phyloP scores from a whole-genome alignment of 1,140 invertebrate genomes.

The Pachypsylla venusta region DNA sequence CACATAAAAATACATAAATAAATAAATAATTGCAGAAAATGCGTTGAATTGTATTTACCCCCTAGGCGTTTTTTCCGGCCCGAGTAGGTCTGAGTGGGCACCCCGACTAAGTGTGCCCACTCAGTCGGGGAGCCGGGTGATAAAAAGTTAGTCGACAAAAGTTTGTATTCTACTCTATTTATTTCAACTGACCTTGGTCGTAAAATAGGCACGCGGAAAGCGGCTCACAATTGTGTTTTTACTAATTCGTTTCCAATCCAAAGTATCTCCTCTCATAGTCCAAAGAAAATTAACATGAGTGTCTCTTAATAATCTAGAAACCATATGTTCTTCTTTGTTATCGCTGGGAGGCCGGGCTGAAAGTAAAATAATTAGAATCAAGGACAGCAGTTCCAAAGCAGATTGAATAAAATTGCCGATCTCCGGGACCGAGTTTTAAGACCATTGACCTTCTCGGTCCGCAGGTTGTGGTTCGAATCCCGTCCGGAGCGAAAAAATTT shows the following conservation, averaged over 20 bases:
- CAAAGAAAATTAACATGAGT: conserved; percentile 23
- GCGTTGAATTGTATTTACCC: too few species aligned
- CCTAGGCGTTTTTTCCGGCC: too few species aligned
- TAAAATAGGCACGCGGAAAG: conserved; percentile 21
- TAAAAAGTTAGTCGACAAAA: too few species aligned
- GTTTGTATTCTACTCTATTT: too few species aligned
- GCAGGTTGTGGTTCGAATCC: background rate
- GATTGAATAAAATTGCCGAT: background rate
- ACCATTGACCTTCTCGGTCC: background rate
- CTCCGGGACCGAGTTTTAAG: background rate
- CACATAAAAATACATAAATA: too few species aligned
- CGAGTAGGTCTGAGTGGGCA: too few species aligned
- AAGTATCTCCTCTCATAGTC: conserved; percentile 19
- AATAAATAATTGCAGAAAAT: too few species aligned
- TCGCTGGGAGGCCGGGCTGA: background rate
- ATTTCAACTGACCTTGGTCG: conserved; percentile 24
- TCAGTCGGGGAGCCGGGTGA: too few species aligned
- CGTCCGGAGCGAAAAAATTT: too few species aligned
- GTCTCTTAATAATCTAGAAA: conserved; percentile 21
- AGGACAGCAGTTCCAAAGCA: background rate
- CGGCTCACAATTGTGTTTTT: conserved; percentile 21
- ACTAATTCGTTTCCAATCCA: conserved; percentile 22
- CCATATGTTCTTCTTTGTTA: conserved; percentile 11
- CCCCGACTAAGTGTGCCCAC: too few species aligned
- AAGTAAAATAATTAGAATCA: background rate